These are phyloP conservation scores for Diorhabda carinulata DNA, from an alignment of 1,140 invertebrate genomes.

Conservation along the genomic window DNA sequence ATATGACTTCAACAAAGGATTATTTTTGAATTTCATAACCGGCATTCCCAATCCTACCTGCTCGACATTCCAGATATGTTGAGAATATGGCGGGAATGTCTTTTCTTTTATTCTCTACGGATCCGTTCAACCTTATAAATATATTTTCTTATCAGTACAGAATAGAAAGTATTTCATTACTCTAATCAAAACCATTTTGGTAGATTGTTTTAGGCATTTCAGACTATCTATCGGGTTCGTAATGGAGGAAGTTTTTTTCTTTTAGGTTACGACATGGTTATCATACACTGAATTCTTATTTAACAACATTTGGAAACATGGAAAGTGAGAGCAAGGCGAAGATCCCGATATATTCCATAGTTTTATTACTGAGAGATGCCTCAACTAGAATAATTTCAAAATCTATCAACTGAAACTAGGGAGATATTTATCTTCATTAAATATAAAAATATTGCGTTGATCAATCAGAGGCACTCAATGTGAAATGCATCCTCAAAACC, in stretches of 20 bases:
- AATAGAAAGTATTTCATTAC: slow-evolving; percentile 23
- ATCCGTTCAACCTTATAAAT: slow-evolving; percentile 25
- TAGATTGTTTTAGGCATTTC: slow-evolving; percentile 9
- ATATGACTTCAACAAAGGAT: slow-evolving; percentile 22
- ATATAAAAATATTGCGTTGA: too few species aligned
- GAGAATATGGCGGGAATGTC: slow-evolving; percentile 15
- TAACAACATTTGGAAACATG: too few species aligned
- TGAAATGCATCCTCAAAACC: too few species aligned
- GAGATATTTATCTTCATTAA: too few species aligned
- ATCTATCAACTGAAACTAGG: too few species aligned
- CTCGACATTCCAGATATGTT: slow-evolving; percentile 25
- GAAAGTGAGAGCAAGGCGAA: too few species aligned
- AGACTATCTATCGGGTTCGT: not conserved
- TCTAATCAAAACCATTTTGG: slow-evolving; percentile 12
- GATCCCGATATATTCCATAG: too few species aligned
- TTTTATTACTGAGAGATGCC: too few species aligned
- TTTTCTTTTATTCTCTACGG: slow-evolving; percentile 20
- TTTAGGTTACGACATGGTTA: too few species aligned
- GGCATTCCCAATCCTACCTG: slow-evolving; percentile 23
- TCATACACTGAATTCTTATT: too few species aligned
- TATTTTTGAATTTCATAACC: slow-evolving; percentile 32
- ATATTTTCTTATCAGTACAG: slow-evolving; percentile 21
- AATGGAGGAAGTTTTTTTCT: not conserved
- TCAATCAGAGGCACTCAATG: too few species aligned
- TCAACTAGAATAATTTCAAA: too few species aligned